Conservation (phyloP, 2,888 invertebrate genomes). For the Deilephila porcellus region DNA sequence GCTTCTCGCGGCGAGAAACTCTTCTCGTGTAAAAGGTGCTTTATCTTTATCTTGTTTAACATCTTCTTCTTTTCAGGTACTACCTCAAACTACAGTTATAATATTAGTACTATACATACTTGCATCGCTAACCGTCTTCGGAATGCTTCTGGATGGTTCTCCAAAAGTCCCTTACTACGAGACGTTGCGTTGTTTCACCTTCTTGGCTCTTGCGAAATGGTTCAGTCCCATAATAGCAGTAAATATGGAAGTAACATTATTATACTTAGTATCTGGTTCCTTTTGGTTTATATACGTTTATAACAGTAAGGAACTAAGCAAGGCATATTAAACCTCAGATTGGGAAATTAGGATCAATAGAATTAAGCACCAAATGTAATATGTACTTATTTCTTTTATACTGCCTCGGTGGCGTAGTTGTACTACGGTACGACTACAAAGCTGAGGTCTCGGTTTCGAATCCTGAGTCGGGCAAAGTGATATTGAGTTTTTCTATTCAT, state of each 20-base stretch:
- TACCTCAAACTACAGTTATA: constrained; percentile 78
- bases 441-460: too few relatives aligned
- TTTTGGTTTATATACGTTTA: constrained; percentile 82
- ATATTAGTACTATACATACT: constrained; percentile 85
- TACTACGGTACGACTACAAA: too few relatives aligned
- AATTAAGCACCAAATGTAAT: too few relatives aligned
- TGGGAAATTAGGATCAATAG: not conserved
- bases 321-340: not conserved
- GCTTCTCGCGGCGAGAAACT: too few relatives aligned
- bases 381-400: too few relatives aligned
- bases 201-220: constrained; percentile 63
- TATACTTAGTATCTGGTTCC: constrained; percentile 79
- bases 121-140: constrained; percentile 86
- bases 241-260: constrained; percentile 58
- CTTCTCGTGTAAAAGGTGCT: too few relatives aligned
- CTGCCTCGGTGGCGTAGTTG: too few relatives aligned
- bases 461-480: too few relatives aligned
- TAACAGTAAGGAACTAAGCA: not conserved
- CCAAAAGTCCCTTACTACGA: constrained; percentile 85
- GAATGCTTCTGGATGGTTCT: constrained; percentile 87
- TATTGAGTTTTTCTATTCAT: too few relatives aligned
- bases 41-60: too few relatives aligned
- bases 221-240: constrained; percentile 33
- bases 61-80: constrained; percentile 68
- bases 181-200: constrained; percentile 82